Conservation (phyloP, 2,113 vertebrate genomes). For the Nothocercus julius region DNA sequence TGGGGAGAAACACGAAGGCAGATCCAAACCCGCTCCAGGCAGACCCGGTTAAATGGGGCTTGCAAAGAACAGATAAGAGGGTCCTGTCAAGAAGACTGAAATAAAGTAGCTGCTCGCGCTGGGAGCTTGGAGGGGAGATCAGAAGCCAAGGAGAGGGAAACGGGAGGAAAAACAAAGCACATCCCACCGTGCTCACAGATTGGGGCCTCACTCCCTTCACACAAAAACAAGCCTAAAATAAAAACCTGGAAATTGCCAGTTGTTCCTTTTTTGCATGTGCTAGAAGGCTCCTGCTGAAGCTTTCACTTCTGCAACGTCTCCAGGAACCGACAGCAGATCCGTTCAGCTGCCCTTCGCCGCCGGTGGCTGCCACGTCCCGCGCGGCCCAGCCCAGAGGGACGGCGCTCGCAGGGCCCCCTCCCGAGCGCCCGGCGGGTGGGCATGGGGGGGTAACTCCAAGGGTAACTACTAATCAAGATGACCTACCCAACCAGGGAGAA, state of each 20-base stretch:
- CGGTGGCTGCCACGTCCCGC: background rate
- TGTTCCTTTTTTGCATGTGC: background rate
- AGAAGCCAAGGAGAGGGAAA: background rate
- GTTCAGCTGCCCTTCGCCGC: no score
- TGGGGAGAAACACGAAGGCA: background rate
- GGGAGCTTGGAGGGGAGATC: background rate
- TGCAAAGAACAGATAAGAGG: conserved; percentile 37
- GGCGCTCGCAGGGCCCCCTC: background rate
- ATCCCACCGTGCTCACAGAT: background rate
- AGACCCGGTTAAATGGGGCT: conserved; percentile 10
- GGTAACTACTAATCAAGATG: background rate
- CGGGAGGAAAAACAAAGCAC: background rate
- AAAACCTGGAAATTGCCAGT: background rate
- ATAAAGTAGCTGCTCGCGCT: conserved; percentile 25
- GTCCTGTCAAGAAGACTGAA: conserved; percentile 55
- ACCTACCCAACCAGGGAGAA: background rate
- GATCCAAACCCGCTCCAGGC: conserved; percentile 12
- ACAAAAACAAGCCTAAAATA: background rate
- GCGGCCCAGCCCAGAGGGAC: no score
- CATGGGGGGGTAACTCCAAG: background rate
- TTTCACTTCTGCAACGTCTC: background rate
- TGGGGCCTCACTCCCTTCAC: background rate
- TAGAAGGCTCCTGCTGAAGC: background rate
- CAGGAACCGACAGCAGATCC: no score
- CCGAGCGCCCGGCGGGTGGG: no score